Base-by-base conservation (phyloP, 2,113 vertebrate genomes). In the Barbus barbus region DNA sequence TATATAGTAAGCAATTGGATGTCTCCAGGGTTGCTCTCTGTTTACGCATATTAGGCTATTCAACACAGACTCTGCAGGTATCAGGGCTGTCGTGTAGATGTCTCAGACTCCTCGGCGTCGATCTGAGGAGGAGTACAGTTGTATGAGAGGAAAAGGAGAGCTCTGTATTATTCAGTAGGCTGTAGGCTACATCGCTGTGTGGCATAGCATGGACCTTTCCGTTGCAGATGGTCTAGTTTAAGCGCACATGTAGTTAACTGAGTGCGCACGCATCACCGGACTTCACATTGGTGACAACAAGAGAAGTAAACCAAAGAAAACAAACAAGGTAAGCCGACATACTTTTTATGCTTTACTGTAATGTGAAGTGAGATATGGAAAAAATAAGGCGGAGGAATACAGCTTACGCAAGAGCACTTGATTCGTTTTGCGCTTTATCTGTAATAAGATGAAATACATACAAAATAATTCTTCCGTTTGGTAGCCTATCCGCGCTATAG, bases 161-260 rank as follows among this genome's bases (percentile, higher is more conserved):
- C 78, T 79, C 36, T 58, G 31, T 80, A 48, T 65, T 31, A 46
- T 65, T 80, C 60, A 80, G 58, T 20, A 20, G n/a, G n/a, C n/a
- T n/a, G n/a, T n/a, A n/a, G n/a, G 38, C 38, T 41, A 44, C 78
- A 65, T 20, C 60, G 18, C n/a, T 36, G 33, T 44, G 41, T 24
- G 6, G 12, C 20, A 58, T 0, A 33, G 46, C 9, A 44, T 56
- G 22, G 18, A 58, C 5, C 75, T 56, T n/a, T 48, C 12, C n/a
- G 22, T 48, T 48, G 72, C 41, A 31, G 41, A 44, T 44, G 41
- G 41, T 44, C 24, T 65, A 58, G 31, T 36, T 56, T n/a, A 65
- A 46, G 56, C 38, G 56, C 38, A 20, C n/a, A 46, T 63, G 38
- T 31, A 63, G 56, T n/a, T n/a, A n/a, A n/a, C n/a, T n/a, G n/a